These are phyloP conservation scores for Oryzias sinensis DNA, from an alignment of 2,797 vertebrate species.

Conservation along the genomic window DNA sequence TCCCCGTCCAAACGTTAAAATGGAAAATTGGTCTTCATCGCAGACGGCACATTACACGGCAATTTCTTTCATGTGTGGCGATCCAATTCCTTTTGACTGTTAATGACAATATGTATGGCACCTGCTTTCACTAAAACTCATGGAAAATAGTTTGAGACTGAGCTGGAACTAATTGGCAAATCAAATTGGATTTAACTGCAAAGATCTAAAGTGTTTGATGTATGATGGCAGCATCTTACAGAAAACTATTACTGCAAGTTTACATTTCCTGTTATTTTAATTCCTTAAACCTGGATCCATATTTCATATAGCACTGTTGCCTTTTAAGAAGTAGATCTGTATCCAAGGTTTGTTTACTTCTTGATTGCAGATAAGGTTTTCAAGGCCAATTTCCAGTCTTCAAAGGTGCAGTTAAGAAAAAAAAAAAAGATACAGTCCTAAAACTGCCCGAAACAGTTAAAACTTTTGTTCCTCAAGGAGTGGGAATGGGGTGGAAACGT, in stretches of 20 bases:
- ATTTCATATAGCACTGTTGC: neutral
- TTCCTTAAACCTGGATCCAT: conserved; percentile 7
- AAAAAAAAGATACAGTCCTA: conserved; percentile 21
- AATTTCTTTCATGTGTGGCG: conserved; percentile 39
- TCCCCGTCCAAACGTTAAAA: conserved; percentile 9
- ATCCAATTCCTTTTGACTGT: conserved; percentile 30
- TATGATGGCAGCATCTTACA: conserved; percentile 9
- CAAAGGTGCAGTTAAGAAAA: conserved; percentile 29
- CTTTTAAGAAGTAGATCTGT: conserved; percentile 4
- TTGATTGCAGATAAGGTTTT: conserved; percentile 20
- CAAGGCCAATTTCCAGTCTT: conserved; percentile 32
- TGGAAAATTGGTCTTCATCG: conserved; percentile 55
- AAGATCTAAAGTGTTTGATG: conserved; percentile 14
- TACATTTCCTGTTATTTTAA: conserved; percentile 37
- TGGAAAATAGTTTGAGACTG: conserved; percentile 11
- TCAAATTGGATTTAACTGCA: conserved; percentile 30
- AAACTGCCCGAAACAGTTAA: conserved; percentile 42
- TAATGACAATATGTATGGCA: conserved; percentile 6
- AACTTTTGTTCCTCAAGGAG: conserved; percentile 26
- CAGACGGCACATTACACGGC: conserved; percentile 34
- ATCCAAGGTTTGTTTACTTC: conserved; percentile 33
- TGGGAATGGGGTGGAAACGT: conserved; percentile 44
- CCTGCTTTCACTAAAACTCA: conserved; percentile 24
- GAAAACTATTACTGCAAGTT: conserved; percentile 15
- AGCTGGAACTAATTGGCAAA: conserved; percentile 42